Evolutionary conservation across 2,888 invertebrate species (phyloP).

Genomic region (Creontiades dilutus): DNA sequence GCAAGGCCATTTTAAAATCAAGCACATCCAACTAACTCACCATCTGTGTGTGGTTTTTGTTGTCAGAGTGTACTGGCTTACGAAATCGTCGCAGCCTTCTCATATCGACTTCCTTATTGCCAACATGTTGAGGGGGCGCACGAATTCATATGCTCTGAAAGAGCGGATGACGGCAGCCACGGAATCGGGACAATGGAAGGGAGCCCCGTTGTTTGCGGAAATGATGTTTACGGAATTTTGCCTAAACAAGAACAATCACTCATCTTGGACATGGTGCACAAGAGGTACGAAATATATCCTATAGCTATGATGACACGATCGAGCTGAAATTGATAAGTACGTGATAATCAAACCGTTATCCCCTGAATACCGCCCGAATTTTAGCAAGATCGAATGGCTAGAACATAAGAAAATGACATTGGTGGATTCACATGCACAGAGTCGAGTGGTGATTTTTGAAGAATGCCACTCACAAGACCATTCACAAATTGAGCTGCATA

Average conservation of each 20-base stretch:
- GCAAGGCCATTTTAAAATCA: neutral
- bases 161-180: neutral
- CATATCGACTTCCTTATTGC: neutral
- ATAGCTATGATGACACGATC: no score
- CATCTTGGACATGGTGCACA: neutral
- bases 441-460: no score
- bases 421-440: no score
- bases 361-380: no score
- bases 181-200: neutral
- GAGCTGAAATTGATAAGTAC: no score
- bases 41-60: neutral
- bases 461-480: no score
- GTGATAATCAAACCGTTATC: no score
- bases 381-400: no score
- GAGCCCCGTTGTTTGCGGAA: neutral
- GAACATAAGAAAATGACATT: no score
- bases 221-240: neutral
- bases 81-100: neutral
- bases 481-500: no score
- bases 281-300: neutral
- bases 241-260: neutral
- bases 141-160: neutral
- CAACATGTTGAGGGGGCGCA: neutral
- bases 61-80: neutral
- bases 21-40: neutral